Evolutionary conservation across 2,888 invertebrate species (phyloP), one percentile per base, ranked within the genome.

Genomic region (Acronicta alni): DNA sequence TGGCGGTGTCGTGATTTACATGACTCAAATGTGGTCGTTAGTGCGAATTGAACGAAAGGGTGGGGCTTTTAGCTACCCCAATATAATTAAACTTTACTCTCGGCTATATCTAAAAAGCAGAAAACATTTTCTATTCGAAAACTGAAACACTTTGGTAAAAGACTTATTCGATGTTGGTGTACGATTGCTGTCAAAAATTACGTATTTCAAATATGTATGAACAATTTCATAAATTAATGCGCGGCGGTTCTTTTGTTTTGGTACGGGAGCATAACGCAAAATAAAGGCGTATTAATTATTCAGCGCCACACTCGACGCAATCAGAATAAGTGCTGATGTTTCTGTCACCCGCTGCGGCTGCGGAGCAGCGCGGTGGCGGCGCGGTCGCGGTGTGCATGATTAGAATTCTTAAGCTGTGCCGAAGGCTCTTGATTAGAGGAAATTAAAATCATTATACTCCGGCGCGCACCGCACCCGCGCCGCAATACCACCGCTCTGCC

Each of bases 291-390:
- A 93, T 94, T 94, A 94, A 94, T 94, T 93, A 94, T 94, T 94
- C 93, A 89, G 87, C 87, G 87, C 93, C 94, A 93, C 92, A 94
- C 94, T 94, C 94, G 89, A 85, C 89, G 92, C 93, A 94, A 94
- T 94, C 94, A 92, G 92, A 94, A 94, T 90, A 90, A 94, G 94
- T 94, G 94, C 86, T 92, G 93, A 94, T 94, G 94, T 94, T 93
- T 89, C 90, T 94, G 94, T 94, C 93, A 94, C 89, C 89, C 85
- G 83, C 80, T 81, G 84, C 82, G 81, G 84, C 70, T 65, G 75
- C 71, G 72, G 78, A 52, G 53, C 66, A 73, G 75, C 57, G 63
- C 67, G 77, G 80, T 48, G 77, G 53, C 66, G 74, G 75, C 57
- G 63, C 67, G 77, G 80, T 48, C 78, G 80, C 77, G 82, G 81